Evolutionary conservation across 2,888 invertebrate species (phyloP).

Genomic region (Chrysodeixis includens): DNA sequence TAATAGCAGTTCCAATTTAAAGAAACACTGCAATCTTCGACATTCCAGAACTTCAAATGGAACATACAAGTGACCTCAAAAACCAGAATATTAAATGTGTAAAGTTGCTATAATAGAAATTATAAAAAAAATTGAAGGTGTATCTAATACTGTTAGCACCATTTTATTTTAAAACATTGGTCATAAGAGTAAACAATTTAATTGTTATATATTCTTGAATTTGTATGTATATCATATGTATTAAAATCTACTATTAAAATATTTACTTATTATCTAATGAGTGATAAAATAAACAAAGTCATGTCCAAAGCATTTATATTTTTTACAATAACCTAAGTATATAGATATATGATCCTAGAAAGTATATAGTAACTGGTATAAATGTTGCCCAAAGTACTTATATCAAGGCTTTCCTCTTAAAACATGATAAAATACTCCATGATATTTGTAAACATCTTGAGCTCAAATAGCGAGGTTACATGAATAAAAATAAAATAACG

Average conservation of each 20-base stretch:
- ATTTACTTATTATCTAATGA: conserved; percentile 6
- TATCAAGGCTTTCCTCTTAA: conserved; percentile 78
- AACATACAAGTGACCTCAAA: conserved; percentile 17
- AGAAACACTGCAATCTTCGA: conserved; percentile 79
- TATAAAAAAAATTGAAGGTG: not conserved
- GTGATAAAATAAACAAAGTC: conserved; percentile 52
- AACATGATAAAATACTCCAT: conserved; percentile 80
- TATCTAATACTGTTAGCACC: not conserved
- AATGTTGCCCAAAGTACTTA: conserved; percentile 78
- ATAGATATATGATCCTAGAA: conserved; percentile 72
- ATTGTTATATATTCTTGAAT: not conserved
- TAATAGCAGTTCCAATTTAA: conserved; percentile 86
- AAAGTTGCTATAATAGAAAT: not conserved
- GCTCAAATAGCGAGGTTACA: conserved; percentile 74
- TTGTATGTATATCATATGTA: too few species aligned
- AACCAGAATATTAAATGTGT: not conserved
- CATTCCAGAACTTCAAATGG: conserved; percentile 62
- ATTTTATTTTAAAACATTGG: not conserved
- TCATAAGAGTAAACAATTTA: not conserved
- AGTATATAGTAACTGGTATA: conserved; percentile 83
- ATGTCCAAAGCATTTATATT: conserved; percentile 75
- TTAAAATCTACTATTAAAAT: not conserved
- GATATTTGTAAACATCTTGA: conserved; percentile 77
- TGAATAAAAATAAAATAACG: conserved; percentile 61
- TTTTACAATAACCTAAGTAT: conserved; percentile 75